Base-by-base conservation (phyloP, 2,888 invertebrate genomes). In the Punctoribates punctum region DNA sequence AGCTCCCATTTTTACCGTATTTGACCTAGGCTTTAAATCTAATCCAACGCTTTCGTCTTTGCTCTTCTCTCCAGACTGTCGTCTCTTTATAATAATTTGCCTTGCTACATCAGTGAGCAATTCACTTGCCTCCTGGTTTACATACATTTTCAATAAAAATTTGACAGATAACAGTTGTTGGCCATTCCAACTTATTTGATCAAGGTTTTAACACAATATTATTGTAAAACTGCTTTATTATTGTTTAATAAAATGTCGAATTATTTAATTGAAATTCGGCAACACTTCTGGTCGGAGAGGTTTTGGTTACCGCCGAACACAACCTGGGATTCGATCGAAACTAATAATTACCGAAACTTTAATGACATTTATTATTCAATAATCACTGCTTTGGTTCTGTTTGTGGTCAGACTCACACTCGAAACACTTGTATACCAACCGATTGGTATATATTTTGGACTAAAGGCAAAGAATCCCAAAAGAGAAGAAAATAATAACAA, bases 271-370 rank as follows among this genome's bases (percentile, higher is more conserved):
- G 57, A 57, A 57, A 9, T 81, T 80, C 85, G 84, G 78, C 83
- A 86, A 78, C 84, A 85, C 80, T 91, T 93, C 85, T 94, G 93
- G 96, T 89, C 89, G 83, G 90, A 93, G 83, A 85, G 88, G 83
- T 87, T 96, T 83, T 96, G 96, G 96, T 88, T 96, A 82, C 96
- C 96, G 81, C 92, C 92, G 80, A 94, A 94, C 85, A 89, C 89
- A 78, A 92, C 93, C 81, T 96, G 96, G 96, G 88, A 88, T 76
- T 88, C 90, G 81, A 92, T 93, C 72, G 89, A 90, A 82, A 82
- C 82, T 76, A 87, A 91, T 77, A 87, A 88, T 80, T 92, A 92
- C 85, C 89, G 93, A 77, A 89, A 94, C 83, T 83, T 83, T 78
- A 88, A 87, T 82, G 91, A 96, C 85, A 87, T 96, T 77, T 82